Evolutionary conservation across 2,113 vertebrate species (phyloP), one percentile per base, ranked within the genome.

Genomic region (Sylvia atricapilla): DNA sequence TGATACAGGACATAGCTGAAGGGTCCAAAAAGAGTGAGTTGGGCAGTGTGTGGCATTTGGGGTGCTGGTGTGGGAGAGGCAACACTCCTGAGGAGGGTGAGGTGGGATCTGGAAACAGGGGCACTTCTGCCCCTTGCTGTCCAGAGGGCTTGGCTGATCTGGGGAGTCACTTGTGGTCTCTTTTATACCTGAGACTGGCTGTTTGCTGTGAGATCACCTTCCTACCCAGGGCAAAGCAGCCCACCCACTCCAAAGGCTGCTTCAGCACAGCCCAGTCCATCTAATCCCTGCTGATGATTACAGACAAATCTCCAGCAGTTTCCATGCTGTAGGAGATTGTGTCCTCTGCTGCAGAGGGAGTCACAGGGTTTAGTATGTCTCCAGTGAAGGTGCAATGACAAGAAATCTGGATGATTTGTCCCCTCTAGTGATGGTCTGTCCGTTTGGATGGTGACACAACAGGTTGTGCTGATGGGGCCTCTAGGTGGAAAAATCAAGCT

Each of bases 71-170:
- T 28, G 21, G 70, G 13, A 75, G 17, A 59, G 59, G 17, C 14
- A 77, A 3, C 13, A 5, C 17, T n/a, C 41, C 41, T 66, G 46
- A 58, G 35, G 52, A 67, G 21, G 19, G 9, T 20, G 33, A 88
- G 18, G 7, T 52, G 44, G 27, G 18, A 68, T 18, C 22, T 84
- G 63, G 59, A 16, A 47, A 23, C 7, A 24, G 2, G 6, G 8
- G 5, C 22, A 9, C 49, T 70, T 52, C 41, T 74, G 55, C 1
- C 7, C 8, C 15, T 73, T 0, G 0, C 18, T 27, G 11, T 33
- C 47, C 47, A 43, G n/a, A 44, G 20, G 35, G 13, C 44, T 67
- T 4, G 5, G 28, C 16, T 53, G 23, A 0, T 55, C 39, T 59
- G 27, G 30, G 55, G 33, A 44, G 43, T 27, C 53, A 27, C 31